These are phyloP conservation scores for Cephus sareptanus DNA, from an alignment of 2,888 invertebrate species.

Conservation along the genomic window DNA sequence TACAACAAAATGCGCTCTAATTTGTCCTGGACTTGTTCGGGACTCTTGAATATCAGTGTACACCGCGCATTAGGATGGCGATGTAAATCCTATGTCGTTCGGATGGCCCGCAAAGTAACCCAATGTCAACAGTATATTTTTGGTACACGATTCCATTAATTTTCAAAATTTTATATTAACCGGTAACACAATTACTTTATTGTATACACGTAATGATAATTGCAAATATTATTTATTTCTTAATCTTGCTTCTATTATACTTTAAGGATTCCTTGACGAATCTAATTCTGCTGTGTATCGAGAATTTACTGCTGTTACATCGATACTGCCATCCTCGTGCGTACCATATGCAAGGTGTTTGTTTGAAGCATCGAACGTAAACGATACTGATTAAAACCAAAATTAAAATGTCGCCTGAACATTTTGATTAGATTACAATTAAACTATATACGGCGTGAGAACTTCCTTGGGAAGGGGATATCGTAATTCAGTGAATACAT, in stretches of 20 bases:
- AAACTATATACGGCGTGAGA: background rate
- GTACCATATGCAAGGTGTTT: constrained; percentile 34
- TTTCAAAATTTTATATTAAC: background rate
- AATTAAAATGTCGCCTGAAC: too few relatives aligned
- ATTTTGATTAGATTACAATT: too few relatives aligned
- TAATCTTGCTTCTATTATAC: background rate
- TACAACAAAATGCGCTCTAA: background rate
- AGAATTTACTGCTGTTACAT: constrained; percentile 23
- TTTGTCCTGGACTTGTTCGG: background rate
- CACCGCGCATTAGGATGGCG: constrained; percentile 11
- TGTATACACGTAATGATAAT: background rate
- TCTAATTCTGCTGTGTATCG: background rate
- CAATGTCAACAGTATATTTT: background rate
- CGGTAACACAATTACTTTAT: background rate
- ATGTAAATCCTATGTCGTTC: background rate
- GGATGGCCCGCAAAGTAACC: background rate
- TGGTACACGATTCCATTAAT: background rate
- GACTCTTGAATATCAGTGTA: constrained; percentile 5
- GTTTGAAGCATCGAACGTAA: constrained; percentile 31
- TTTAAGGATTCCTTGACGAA: background rate
- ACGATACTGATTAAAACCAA: background rate
- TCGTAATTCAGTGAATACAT: background rate
- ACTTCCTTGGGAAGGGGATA: background rate
- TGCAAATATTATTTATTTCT: background rate
- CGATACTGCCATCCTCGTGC: constrained; percentile 43